Evolutionary conservation across 53 echinoderm and acorn worm species (phyloP).

Genomic region (Pentamera pediparva): DNA sequence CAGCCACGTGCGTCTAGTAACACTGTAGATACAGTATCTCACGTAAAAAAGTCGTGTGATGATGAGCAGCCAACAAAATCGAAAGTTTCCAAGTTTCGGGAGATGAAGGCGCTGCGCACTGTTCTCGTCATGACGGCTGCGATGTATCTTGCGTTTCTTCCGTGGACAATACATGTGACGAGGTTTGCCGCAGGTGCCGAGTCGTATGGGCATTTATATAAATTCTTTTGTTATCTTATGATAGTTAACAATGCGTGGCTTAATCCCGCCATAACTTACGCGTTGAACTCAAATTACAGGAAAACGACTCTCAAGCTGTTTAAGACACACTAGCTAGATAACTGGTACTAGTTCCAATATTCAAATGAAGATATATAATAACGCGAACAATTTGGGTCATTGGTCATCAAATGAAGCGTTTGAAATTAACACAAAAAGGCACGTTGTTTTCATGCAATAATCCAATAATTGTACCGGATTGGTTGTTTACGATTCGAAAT

Average conservation of each 20-base stretch:
- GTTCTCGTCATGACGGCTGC: neutral
- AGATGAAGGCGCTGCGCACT: slow-evolving; percentile 18
- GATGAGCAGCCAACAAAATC: too few species aligned
- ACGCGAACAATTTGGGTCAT: too few species aligned
- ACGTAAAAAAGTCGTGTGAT: neutral
- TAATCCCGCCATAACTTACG: neutral
- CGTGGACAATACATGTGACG: neutral
- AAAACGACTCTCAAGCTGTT: neutral
- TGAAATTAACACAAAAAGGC: too few species aligned
- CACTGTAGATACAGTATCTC: neutral
- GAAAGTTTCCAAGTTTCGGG: neutral
- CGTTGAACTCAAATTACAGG: slow-evolving; percentile 5
- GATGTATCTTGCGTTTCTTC: neutral
- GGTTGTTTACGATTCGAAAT: too few species aligned
- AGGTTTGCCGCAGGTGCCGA: neutral
- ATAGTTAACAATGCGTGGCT: slow-evolving; percentile 7
- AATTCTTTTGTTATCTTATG: slow-evolving; percentile 3
- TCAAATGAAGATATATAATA: too few species aligned
- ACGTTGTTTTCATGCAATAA: too few species aligned
- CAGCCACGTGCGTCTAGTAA: neutral
- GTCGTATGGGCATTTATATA: neutral
- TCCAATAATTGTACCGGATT: too few species aligned
- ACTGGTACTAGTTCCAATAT: too few species aligned
- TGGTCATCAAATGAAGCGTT: too few species aligned
- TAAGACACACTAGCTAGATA: too few species aligned